phyloP scores from a whole-genome alignment of 2,113 vertebrate species.

The Dissostichus mawsoni region DNA sequence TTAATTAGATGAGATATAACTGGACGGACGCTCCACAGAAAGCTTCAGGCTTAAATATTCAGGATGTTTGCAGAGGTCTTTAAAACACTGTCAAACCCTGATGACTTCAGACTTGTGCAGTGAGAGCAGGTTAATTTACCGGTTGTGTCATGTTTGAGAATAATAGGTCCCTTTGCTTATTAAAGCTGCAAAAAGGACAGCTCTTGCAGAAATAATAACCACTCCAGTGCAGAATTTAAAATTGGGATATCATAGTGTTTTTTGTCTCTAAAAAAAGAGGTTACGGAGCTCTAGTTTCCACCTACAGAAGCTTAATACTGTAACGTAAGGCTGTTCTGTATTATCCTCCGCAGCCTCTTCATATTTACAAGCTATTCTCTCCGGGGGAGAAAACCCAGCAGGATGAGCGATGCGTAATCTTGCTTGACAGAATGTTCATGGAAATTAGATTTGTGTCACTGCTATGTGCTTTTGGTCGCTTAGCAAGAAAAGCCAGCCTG shows the following conservation, averaged over 20 bases:
- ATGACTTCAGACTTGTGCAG: background rate
- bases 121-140: constrained; percentile 29
- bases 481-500: constrained; percentile 8
- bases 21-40: constrained; percentile 1
- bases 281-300: background rate
- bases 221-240: background rate
- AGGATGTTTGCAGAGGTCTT: constrained; percentile 21
- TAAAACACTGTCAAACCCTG: constrained; percentile 6
- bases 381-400: constrained; percentile 44
- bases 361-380: constrained; percentile 47
- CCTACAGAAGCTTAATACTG: background rate
- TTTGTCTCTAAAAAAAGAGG: background rate
- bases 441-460: constrained; percentile 49
- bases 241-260: background rate
- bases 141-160: constrained; percentile 1
- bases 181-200: constrained; percentile 3
- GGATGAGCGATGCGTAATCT: constrained; percentile 58
- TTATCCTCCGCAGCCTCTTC: constrained; percentile 7
- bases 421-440: constrained; percentile 55
- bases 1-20: constrained; percentile 37
- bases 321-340: constrained; percentile 14
- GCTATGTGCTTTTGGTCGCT: constrained; percentile 40
- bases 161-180: background rate
- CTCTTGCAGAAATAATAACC: background rate
- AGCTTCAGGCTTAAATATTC: constrained; percentile 22